phyloP scores from a whole-genome alignment of 2,797 vertebrate genomes.

The Falco columbarius region DNA sequence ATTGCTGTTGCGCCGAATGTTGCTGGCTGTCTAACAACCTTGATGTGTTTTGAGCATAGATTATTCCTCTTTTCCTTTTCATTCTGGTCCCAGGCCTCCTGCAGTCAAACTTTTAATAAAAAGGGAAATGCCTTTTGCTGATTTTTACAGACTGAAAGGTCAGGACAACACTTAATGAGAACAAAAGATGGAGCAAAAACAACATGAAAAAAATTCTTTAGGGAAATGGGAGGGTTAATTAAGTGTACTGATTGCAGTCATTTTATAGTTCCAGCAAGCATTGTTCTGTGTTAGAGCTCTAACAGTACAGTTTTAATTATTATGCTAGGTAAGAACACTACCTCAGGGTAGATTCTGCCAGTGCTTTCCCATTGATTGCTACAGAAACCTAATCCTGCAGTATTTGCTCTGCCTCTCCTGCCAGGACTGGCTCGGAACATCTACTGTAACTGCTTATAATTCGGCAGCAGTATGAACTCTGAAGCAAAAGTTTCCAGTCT shows the following conservation, averaged over 20 bases:
- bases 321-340: constrained; percentile 5
- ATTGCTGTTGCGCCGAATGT: neutral
- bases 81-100: neutral
- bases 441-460: constrained; percentile 27
- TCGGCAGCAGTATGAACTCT: neutral
- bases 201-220: neutral
- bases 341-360: neutral
- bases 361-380: constrained; percentile 36
- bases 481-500: neutral
- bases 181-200: constrained; percentile 1
- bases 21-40: neutral
- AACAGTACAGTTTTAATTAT: constrained; percentile 32
- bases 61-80: neutral
- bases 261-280: constrained; percentile 6
- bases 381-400: constrained; percentile 25
- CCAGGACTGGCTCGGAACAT: neutral
- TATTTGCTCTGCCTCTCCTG: neutral
- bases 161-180: constrained; percentile 53
- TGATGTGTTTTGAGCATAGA: neutral
- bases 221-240: constrained; percentile 41
- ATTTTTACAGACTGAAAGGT: constrained; percentile 52
- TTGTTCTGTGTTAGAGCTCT: neutral
- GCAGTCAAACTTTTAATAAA: constrained; percentile 66
- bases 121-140: constrained; percentile 51
- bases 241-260: neutral